Evolutionary conservation across 2,888 invertebrate genomes (phyloP), one percentile per base, ranked within the genome.

Genomic region (Acanthosepion esculentum): DNA sequence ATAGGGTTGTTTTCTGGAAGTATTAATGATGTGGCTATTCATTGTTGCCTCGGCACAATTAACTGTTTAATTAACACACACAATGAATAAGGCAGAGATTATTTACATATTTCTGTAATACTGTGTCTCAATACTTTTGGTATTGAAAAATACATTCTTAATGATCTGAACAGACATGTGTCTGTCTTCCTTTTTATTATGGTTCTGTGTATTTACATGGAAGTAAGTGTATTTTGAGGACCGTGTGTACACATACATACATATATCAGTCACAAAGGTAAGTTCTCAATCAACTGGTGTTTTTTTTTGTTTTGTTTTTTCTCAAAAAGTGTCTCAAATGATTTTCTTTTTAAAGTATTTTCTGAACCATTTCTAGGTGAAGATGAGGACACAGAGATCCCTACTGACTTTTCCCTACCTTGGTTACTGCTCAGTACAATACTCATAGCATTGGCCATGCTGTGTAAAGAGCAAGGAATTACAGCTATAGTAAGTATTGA

Each of bases 401-500:
- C 96, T 48, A 94, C 94, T 23, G 55, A 91, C 6, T 95, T 96
- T 91, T 96, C 96, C n/a, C 53, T 96, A n/a, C 94, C 93, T 18
- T 96, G 95, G 95, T 48, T 97, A 91, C 78, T 95, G n/a, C 26
- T 95, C 29, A 96, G 96, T 94, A 96, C 96, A 95, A 41, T 95
- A 23, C 95, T 96, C 12, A 96, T 96, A 96, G 96, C 95, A 91
- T 97, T 98, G 94, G 98, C 99, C 94, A 98, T 99, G 98, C 97
- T 99, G n/a, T 99, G 98, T 97, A 99, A 99, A 97, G 99, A 99
- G 97, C 99, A 98, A 97, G 99, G 99, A 55, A 98, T 99, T 91
- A 99, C 99, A 94, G 98, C 98, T 95, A 98, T 99, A 97, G 99
- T 99, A 98, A 98, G 98, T 98, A 95, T 94, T 94, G 59, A 20